A percentile compares a stretch with the other conserved stretches of the same genome.
phyloP scores from a whole-genome alignment of 2,797 vertebrate species.

The Sebastes oblongus region DNA sequence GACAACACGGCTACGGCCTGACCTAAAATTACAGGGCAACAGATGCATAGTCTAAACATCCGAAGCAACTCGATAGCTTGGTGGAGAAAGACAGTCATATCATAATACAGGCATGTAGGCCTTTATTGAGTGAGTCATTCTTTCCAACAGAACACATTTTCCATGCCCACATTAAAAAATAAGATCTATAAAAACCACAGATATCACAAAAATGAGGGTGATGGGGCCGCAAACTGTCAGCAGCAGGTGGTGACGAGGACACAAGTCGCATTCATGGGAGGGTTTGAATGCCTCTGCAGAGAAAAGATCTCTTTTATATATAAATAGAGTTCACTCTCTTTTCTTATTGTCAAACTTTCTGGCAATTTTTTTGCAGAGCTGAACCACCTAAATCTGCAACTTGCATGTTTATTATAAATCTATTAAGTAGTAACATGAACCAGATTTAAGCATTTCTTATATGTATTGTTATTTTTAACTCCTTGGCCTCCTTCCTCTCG shows the following conservation, averaged over 20 bases:
- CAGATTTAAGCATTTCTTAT: background rate
- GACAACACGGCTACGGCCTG: constrained; percentile 51
- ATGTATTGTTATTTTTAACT: background rate
- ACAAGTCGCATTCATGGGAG: background rate
- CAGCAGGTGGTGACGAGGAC: constrained; percentile 49
- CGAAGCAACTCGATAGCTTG: constrained; percentile 68
- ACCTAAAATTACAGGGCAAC: constrained; percentile 70
- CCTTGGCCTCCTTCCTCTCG: background rate
- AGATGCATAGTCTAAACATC: constrained; percentile 77
- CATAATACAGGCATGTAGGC: constrained; percentile 69
- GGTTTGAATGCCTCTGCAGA: background rate
- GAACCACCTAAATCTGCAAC: background rate
- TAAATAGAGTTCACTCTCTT: background rate
- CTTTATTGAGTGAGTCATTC: constrained; percentile 71
- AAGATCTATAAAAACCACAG: constrained; percentile 54
- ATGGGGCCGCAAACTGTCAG: background rate
- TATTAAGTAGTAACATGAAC: background rate
- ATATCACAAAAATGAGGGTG: constrained; percentile 18
- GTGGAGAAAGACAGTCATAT: constrained; percentile 77
- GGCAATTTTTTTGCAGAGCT: background rate
- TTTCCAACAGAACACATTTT: constrained; percentile 75
- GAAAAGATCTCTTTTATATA: background rate
- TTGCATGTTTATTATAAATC: too few species aligned
- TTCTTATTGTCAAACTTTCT: background rate
- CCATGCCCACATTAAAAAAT: constrained; percentile 66